A percentile compares a stretch with the other conserved stretches of the same genome.
These are phyloP conservation scores for Echeneis naucrates DNA, from an alignment of 2,797 vertebrate genomes.

Conservation along the genomic window DNA sequence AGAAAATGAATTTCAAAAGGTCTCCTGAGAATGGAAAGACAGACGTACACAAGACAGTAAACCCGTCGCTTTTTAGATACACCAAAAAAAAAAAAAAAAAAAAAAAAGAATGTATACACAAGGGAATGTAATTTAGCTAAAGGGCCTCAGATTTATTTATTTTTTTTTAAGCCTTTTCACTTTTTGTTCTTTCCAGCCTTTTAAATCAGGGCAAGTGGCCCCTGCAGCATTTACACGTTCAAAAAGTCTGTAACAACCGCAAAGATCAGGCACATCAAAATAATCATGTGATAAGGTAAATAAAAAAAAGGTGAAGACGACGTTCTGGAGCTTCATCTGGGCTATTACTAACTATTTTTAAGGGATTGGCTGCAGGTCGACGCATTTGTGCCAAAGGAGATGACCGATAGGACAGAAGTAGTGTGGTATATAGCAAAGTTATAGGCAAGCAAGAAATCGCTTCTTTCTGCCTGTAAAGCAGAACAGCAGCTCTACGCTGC, in stretches of 20 bases:
- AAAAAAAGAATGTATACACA: conserved; percentile 15
- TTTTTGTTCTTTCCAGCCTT: conserved; percentile 3
- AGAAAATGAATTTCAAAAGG: conserved; percentile 68
- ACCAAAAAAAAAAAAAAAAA: conserved; percentile 2
- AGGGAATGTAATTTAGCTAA: conserved; percentile 26
- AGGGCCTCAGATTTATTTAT: conserved; percentile 3
- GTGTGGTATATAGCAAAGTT: background rate
- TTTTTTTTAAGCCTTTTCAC: background rate
- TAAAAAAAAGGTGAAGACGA: background rate
- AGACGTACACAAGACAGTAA: conserved; percentile 22
- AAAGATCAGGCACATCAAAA: conserved; percentile 11
- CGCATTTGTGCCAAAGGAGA: background rate
- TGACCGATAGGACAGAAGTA: background rate
- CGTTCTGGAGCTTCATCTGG: background rate
- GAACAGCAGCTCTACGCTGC: background rate
- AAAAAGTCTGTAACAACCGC: background rate
- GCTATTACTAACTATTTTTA: background rate
- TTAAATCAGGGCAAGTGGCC: background rate
- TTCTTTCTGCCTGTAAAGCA: background rate
- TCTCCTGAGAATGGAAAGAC: conserved; percentile 37
- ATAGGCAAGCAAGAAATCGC: background rate
- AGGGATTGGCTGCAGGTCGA: conserved; percentile 1
- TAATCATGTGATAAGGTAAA: conserved; percentile 3
- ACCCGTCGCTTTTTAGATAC: conserved; percentile 27
- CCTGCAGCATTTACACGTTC: background rate